Base-by-base conservation (phyloP, 2,797 vertebrate genomes). In the Gymnothorax reevesii region DNA sequence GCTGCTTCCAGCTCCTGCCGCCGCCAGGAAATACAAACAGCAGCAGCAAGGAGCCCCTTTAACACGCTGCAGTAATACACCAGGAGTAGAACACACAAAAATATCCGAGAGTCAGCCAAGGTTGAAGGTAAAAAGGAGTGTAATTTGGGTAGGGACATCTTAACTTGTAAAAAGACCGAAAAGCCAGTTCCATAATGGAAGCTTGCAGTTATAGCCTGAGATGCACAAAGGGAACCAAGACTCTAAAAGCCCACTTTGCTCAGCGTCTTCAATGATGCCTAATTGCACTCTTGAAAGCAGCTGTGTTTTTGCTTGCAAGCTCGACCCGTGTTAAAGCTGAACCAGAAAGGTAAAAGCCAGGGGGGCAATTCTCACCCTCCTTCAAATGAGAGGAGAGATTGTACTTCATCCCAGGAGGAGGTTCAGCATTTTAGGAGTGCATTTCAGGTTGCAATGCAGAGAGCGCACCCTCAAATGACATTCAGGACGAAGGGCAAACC, bases 61-160 rank as follows among this genome's bases (percentile, higher is more conserved):
- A 71, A 71, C 5, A 13, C 9, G 9, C 2, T 13, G 13, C 66
- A 27, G 27, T 71, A 71, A 71, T 4, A 64, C 7, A 71, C 25
- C 7, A 33, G 71, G 25, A 75, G 33, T n/a, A 42, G 33, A n/a
- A 75, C 9, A 3, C 83, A 71, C 91, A 91, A 84, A 20, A 15
- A 86, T 89, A 91, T 93, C 93, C 90, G 93, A 93, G 92, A 94
- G 89, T 77, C 86, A 89, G 90, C 90, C 92, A 6, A 71, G 66
- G 66, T 71, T 90, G 92, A 86, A 88, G 86, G 86, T 88, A 42
- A 93, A 93, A 93, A 92, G 91, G 92, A 92, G 93, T 90, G 90
- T 89, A 91, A 94, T 89, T 90, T 87, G 83, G 87, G 86, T 84
- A 86, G 89, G 88, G 88, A 88, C 88, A 91, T 90, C 84, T 85